Evolutionary conservation across 1,140 invertebrate species (phyloP), one percentile per base, ranked within the genome.

Genomic region (Procambarus clarkii): DNA sequence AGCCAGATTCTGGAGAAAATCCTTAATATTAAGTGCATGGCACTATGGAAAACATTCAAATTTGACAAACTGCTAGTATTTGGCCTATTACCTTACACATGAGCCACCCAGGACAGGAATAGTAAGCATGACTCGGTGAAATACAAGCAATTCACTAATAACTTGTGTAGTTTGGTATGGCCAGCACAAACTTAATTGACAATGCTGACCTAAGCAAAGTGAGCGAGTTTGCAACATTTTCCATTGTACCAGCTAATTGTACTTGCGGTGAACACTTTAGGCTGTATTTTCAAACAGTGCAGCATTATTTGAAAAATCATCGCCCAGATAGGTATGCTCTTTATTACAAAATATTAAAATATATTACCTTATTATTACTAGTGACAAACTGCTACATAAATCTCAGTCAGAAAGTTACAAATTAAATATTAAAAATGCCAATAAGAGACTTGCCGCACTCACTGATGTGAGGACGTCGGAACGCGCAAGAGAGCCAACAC

Each of bases 341-440:
- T 74, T 24, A 74, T 74, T 74, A 74, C n/a, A 74, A 74, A 74
- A 34, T 24, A 74, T 74, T 34, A 74, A 74, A 74, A 74, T 34
- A 74, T 74, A 74, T 74, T 34, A 34, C 24, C 69, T 74, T 74
- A 44, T 74, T 34, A 4, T 74, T 34, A 74, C n/a, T 74, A 74
- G 7, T 34, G 69, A 34, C 69, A 74, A 34, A 74, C 69, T 34
- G 7, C 69, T 34, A 8, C 11, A 34, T 9, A 34, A 74, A 1
- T 74, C 0, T 74, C 69, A 74, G 24, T 74, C n/a, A 74, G 69
- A 74, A 34, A 34, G 69, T 74, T 24, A 34, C n/a, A 74, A 74
- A 74, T 74, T 5, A 64, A 64, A 13, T 74, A 44, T 4, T 34
- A 74, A 74, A 11, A 74, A 74, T 74, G 21, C 21, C 21, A 74